Percentiles rank a stretch among this genome's conserved stretches.
These are phyloP conservation scores for Cheilosia vulpina DNA, from an alignment of 2,888 invertebrate genomes.

Conservation along the genomic window DNA sequence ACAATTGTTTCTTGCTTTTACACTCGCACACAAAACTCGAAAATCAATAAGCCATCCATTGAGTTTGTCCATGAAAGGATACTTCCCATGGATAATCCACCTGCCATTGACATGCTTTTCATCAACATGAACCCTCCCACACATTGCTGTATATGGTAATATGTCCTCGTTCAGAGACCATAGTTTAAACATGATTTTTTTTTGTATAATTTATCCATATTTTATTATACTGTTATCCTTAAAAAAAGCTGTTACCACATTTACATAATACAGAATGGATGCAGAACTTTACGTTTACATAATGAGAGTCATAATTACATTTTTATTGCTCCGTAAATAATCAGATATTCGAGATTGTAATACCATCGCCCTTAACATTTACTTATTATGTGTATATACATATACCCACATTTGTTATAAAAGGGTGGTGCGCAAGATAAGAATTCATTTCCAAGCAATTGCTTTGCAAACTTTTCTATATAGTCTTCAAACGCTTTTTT, in stretches of 20 bases:
- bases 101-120: conserved; percentile 21
- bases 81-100: conserved; percentile 2
- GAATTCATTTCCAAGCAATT: not conserved
- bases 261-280: not conserved
- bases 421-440: not conserved
- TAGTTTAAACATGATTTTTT: not conserved
- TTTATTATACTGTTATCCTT: not conserved
- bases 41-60: conserved; percentile 25
- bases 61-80: conserved; percentile 4
- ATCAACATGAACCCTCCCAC: not conserved
- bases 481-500: no score
- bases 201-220: not conserved
- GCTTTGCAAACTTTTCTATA: no score
- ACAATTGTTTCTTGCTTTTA: not conserved
- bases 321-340: not conserved
- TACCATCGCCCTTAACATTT: not conserved
- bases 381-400: not conserved
- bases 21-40: not conserved
- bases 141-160: not conserved
- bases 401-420: not conserved
- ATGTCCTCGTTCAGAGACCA: conserved; percentile 3
- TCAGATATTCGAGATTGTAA: not conserved
- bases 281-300: not conserved
- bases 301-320: conserved; percentile 14
- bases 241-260: not conserved